Base-by-base conservation (phyloP, 2,797 vertebrate genomes). In the Paedocypris micromegethes region DNA sequence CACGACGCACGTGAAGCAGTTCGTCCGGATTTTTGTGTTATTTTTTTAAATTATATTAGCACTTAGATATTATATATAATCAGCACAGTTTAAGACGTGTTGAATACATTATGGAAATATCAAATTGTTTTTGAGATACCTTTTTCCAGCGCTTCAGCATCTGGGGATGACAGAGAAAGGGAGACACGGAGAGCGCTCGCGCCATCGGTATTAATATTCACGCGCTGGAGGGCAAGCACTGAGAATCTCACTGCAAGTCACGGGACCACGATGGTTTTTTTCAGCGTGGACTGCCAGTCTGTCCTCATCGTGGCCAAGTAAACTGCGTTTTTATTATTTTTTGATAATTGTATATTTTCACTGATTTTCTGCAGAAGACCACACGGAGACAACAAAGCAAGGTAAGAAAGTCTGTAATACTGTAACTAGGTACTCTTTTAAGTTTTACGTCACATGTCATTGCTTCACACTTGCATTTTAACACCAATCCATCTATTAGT, bases 121-220 rank as follows among this genome's bases (percentile, higher is more conserved):
- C 23, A 23, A 23, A 23, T 61, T 3, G 3, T 5, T 4, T 38
- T 23, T 48, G 43, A 69, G 39, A 47, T 53, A 40, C 9, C 52
- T 43, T 64, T 50, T 8, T 49, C 43, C 37, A 53, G 51, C 39
- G 41, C 47, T 40, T 64, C 42, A 40, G 6, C 42, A 64, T 63
- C 53, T 58, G 47, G 40, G 64, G 53, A 63, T 49, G 59, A 70
- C 51, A 63, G 41, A 43, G 60, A 58, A 50, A 54, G 54, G 68
- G 60, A 70, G n/a, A 63, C 59, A 64, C 53, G 38, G n/a, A 42
- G 51, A 46, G 50, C 42, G 50, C 43, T 68, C 58, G 57, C 58
- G 66, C 66, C 49, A 37, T 60, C 58, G 51, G 59, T 56, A 40
- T 67, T 46, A 23, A 49, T 43, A 66, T 66, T 57, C 54, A 68